Conservation (phyloP, 2,113 vertebrate species). For the Stigmatopora nigra region DNA sequence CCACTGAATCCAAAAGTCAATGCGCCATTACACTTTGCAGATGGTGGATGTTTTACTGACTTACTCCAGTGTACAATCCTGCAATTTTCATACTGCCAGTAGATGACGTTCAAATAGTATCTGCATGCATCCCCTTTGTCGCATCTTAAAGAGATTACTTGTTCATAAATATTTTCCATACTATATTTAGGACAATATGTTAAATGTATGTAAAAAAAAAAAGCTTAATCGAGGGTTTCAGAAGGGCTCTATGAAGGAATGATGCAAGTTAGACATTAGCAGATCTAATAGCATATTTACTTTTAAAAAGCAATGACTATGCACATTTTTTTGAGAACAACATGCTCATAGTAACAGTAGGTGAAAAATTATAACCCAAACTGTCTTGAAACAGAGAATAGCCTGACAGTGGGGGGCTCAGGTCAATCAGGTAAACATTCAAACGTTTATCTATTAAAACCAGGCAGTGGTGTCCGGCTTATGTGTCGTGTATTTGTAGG, state of each 20-base stretch:
- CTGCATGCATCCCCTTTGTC: not conserved
- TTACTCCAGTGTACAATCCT: not conserved
- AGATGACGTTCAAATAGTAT: not conserved
- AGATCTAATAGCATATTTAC: slow-evolving; percentile 50
- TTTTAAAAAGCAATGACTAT: slow-evolving; percentile 52
- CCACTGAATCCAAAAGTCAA: not conserved
- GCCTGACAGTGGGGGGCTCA: slow-evolving; percentile 27
- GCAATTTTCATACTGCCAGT: not conserved
- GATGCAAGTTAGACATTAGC: slow-evolving; percentile 36
- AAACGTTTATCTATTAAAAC: slow-evolving; percentile 22
- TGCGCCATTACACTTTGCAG: not conserved
- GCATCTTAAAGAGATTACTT: not conserved
- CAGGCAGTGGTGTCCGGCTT: not conserved
- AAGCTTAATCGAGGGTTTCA: slow-evolving; percentile 39
- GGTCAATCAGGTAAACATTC: slow-evolving; percentile 33
- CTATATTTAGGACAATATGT: slow-evolving; percentile 3
- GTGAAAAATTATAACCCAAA: slow-evolving; percentile 33
- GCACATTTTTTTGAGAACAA: not conserved
- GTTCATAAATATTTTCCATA: not conserved
- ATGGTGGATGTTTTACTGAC: slow-evolving; percentile 1
- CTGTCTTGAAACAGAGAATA: slow-evolving; percentile 37
- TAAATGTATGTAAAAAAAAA: slow-evolving; percentile 3
- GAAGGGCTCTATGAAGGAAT: slow-evolving; percentile 26
- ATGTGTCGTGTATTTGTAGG: not conserved
- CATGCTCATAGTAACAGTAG: slow-evolving; percentile 25